These are phyloP conservation scores for Macroteleia sp. DNA, from an alignment of 2,888 invertebrate genomes.

Conservation along the genomic window DNA sequence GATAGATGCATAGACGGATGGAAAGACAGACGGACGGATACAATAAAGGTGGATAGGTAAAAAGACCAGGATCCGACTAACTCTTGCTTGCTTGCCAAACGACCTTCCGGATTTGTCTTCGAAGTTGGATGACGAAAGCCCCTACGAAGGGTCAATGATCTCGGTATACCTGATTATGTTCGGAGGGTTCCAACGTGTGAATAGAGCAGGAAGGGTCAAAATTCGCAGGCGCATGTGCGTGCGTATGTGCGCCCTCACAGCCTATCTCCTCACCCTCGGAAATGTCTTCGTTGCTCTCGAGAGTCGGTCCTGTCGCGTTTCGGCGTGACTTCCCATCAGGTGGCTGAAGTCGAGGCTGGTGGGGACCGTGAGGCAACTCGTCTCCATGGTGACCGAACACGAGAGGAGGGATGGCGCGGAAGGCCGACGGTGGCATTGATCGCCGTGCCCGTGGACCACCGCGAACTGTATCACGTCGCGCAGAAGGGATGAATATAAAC, in stretches of 20 bases:
- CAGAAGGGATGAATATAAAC: slow-evolving; percentile 78
- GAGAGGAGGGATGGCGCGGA: slow-evolving; percentile 71
- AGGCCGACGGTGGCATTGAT: slow-evolving; percentile 81
- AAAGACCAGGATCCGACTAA: not conserved
- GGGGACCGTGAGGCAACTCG: slow-evolving; percentile 77
- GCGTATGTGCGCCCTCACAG: slow-evolving; percentile 20
- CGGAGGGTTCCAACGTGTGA: slow-evolving; percentile 23
- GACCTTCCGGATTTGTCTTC: not conserved
- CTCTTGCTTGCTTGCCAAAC: not conserved
- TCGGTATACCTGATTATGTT: slow-evolving; percentile 38
- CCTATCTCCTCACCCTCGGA: slow-evolving; percentile 66
- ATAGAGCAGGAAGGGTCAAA: slow-evolving; percentile 48
- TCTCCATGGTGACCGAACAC: slow-evolving; percentile 76
- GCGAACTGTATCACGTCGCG: slow-evolving; percentile 71
- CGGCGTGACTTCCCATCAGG: slow-evolving; percentile 70
- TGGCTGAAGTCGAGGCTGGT: slow-evolving; percentile 52
- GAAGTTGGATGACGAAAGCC: not conserved
- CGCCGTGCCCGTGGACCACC: slow-evolving; percentile 79
- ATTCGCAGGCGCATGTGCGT: slow-evolving; percentile 45
- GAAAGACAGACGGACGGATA: slow-evolving; percentile 43
- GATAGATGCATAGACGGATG: slow-evolving; percentile 65
- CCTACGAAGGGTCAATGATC: slow-evolving; percentile 36
- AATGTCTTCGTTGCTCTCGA: slow-evolving; percentile 70
- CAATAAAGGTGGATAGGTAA: slow-evolving; percentile 20
- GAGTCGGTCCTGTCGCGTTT: slow-evolving; percentile 70